Conservation (phyloP, 2,888 invertebrate species). For the Rhingia campestris region DNA sequence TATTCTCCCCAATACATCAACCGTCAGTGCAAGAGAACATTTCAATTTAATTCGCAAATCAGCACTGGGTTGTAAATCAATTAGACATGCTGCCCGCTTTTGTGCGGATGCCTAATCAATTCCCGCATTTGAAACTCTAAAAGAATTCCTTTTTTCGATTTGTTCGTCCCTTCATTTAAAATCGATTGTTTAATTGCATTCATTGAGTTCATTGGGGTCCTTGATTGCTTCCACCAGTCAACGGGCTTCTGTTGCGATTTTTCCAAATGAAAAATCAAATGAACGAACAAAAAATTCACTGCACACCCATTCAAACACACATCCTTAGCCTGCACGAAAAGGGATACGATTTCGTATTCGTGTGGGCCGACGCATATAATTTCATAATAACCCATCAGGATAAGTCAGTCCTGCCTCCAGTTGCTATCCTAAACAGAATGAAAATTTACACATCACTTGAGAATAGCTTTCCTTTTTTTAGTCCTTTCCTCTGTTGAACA, state of each 20-base stretch:
- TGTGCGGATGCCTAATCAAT: neutral
- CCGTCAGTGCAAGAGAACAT: too few relatives aligned
- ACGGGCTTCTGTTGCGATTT: slow-evolving; percentile 18
- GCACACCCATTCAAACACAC: too few relatives aligned
- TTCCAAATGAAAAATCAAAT: slow-evolving; percentile 20
- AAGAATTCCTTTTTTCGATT: slow-evolving; percentile 1
- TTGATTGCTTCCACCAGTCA: slow-evolving; percentile 29
- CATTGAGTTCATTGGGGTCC: slow-evolving; percentile 36
- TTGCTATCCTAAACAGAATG: slow-evolving; percentile 48
- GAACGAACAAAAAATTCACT: slow-evolving; percentile 4
- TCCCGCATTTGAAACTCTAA: neutral
- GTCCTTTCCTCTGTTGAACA: neutral
- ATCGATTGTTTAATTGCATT: slow-evolving; percentile 49
- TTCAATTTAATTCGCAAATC: too few relatives aligned
- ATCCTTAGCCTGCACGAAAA: too few relatives aligned
- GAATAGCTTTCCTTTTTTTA: neutral
- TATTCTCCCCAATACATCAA: too few relatives aligned
- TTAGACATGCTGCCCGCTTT: too few relatives aligned
- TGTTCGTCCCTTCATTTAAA: neutral
- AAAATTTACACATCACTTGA: slow-evolving; percentile 64
- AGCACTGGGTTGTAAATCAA: too few relatives aligned
- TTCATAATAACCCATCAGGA: slow-evolving; percentile 18
- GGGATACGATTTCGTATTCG: too few relatives aligned
- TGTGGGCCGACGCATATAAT: slow-evolving; percentile 11
- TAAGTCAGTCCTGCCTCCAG: slow-evolving; percentile 9